Base-by-base conservation (phyloP, 2,797 vertebrate genomes). In the Xenopus petersii region DNA sequence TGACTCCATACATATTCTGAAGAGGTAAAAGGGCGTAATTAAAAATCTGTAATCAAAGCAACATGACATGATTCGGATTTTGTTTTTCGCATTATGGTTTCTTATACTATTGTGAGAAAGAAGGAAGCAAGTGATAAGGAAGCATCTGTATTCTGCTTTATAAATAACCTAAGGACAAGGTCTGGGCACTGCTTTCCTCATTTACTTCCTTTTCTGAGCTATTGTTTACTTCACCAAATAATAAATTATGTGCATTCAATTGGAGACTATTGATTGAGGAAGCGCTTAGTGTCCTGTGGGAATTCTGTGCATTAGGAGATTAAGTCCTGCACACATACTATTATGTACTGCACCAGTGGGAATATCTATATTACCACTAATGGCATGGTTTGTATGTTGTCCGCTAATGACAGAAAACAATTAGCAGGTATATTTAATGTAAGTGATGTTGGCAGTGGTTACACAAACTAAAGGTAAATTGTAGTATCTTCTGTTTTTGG, bases 51-150 rank as follows among this genome's bases (percentile, higher is more conserved):
- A 51, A 51, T 3, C 49, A 51, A 12, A 7, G 49, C 49, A 51
- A 3, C 49, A 12, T 12, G 15, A 15, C 49, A 51, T 51, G 36
- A 42, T 6, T 42, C 36, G 5, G 36, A 9, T 42, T 42, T 42
- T 42, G 15, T 51, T 15, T 51, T 12, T 51, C 4, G 0, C 49
- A 51, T 51, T 51, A 51, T 51, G 15, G 11, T 51, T 51, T 51
- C 15, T 51, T 51, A 4, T 51, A 6, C 11, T 15, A 51, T 51
- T 51, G 49, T 12, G 54, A 12, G 21, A 73, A 73, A 73, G 56
- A 78, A 70, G 76, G 76, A 79, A 78, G 71, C 36, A 24, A 65
- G 51, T 70, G 71, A 79, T 70, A 70, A 78, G 76, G 76, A 79
- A 79, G 65, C 76, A 74, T 64, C 76, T 79, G 76, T 48, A 64